Base-by-base conservation (phyloP, 2,113 vertebrate species). In the Arothron firmamentum region DNA sequence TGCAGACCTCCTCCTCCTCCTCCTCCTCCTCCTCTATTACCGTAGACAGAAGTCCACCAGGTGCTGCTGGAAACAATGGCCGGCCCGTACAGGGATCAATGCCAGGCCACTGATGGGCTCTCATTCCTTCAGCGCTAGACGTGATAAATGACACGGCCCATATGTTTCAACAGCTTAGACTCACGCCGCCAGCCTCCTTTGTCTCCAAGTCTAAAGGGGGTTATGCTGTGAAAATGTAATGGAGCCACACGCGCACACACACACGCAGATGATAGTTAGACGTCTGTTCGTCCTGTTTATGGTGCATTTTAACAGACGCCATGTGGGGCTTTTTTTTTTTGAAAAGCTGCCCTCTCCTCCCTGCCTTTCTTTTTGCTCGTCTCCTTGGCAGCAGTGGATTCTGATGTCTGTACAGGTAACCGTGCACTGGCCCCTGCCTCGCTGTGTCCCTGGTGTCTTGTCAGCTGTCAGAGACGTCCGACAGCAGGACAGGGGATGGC, bases 131-230 rank as follows among this genome's bases (percentile, higher is more conserved):
- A 88, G 68, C 84, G 61, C 71, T 71, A 45, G 79, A 87, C 73
- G 63, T 88, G 85, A 89, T 88, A 86, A 88, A 89, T 84, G 86
- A 85, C 84, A 75, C 18, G 80, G 79, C 78, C 82, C 88, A 84
- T 88, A 86, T 86, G 86, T 81, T 76, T 78, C 81, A 80, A 73
- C 83, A 81, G 82, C 79, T 65, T 9, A 72, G 78, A 76, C 81
- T 83, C 75, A 52, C 70, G 74, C 75, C 74, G 67, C 79, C 84
- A 82, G 79, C 79, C 75, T 81, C 76, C 79, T 89, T 89, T 87
- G 85, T 88, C 73, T 85, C 72, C 72, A 60, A 74, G 75, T 87
- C 82, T 70, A 77, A 83, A 72, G 80, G 77, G 83, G 83, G 66
- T 68, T 79, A 58, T 56, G 64, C 72, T 55, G 70, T 75, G 73